phyloP scores from a whole-genome alignment of 2,888 invertebrate genomes.

The Oasisia sp. region DNA sequence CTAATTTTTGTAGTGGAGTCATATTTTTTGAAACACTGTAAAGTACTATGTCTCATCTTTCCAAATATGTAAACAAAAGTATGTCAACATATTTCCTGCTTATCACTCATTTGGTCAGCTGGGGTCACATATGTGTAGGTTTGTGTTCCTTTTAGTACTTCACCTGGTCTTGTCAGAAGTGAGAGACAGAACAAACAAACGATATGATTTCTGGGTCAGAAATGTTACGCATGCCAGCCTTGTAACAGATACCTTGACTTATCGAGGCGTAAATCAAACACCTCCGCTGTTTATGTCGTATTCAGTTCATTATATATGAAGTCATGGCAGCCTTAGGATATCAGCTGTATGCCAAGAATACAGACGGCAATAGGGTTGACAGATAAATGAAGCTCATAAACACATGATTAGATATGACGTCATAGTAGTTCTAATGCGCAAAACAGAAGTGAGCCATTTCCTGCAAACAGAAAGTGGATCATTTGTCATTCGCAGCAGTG shows the following conservation, averaged over 20 bases:
- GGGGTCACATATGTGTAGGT: too few relatives aligned
- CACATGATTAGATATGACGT: background rate
- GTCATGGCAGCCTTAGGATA: background rate
- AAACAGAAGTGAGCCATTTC: background rate
- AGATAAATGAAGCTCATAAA: background rate
- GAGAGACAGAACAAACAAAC: background rate
- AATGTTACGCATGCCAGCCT: background rate
- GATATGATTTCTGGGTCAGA: background rate
- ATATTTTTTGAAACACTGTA: too few relatives aligned
- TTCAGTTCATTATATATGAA: background rate
- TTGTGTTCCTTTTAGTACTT: background rate
- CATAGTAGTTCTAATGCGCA: too few relatives aligned
- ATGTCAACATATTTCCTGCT: too few relatives aligned
- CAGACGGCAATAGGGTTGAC: background rate
- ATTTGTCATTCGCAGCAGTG: background rate
- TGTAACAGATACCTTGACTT: background rate
- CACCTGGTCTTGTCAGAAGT: background rate
- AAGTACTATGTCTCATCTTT: too few relatives aligned
- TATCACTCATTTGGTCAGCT: too few relatives aligned
- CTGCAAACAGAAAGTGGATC: background rate
- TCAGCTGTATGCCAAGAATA: background rate
- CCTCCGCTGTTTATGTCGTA: background rate
- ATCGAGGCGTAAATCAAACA: background rate
- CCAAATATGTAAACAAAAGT: too few relatives aligned
- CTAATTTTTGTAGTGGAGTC: too few relatives aligned